Evolutionary conservation across 2,888 invertebrate species (phyloP), one percentile per base, ranked within the genome.

Genomic region (Homarus gammarus): DNA sequence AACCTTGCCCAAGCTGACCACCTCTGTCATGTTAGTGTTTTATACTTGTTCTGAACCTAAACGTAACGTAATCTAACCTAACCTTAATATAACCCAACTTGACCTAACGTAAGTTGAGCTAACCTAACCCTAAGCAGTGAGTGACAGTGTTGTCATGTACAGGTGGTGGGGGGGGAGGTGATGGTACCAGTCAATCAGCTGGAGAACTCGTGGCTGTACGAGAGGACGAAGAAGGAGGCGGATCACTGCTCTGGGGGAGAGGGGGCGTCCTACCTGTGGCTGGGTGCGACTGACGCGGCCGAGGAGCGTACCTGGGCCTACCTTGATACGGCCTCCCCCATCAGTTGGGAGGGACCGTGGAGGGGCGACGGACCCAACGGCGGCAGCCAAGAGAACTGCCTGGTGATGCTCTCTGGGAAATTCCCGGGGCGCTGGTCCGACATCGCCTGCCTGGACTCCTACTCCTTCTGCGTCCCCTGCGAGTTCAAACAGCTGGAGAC

Each of bases 301-400:
- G 40, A 72, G 49, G 89, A 89, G 44, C 61, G 72, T 10, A 18
- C 72, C 18, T 89, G 89, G 89, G 51, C 64, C 1, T 78, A 44
- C 72, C n/a, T 72, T 56, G 56, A 27, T 5, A 73, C 79, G 5
- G 40, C 44, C 27, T 18, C 31, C 12, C 49, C 89, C n/a, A 15
- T 89, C 36, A 15, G 70, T 8, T 90, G 85, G 85, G 61, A 64
- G 27, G 92, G 92, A 2, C 73, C 79, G 3, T 92, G 92, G 92
- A 77, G 90, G 56, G 92, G 92, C 22, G 87, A 73, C 15, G 86
- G 89, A 33, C 90, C 92, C 15, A 92, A 92, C 38, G 92, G 92
- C 0, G 92, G 92, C 15, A 88, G 64, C n/a, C 75, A 70, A 22
- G 90, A 92, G 68, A 92, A 92, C 81, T 92, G 92, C 51, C n/a